Evolutionary conservation across 2,113 vertebrate species (phyloP).

Genomic region (Ardeotis arabs): DNA sequence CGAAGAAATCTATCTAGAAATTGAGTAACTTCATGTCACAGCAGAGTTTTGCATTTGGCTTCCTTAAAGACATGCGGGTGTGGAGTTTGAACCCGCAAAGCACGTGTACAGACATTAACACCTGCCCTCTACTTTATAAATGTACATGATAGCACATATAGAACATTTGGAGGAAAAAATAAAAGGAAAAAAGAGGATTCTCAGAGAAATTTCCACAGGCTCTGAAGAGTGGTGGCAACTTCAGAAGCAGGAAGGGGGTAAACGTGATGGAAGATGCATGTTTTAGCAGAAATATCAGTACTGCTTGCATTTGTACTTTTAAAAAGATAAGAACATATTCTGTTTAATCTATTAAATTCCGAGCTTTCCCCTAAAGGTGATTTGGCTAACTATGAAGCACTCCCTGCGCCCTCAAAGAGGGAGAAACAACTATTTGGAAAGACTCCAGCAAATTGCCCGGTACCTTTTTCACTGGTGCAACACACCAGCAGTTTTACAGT

Average conservation of each 20-base stretch:
- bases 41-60: background rate
- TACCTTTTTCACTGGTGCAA: background rate
- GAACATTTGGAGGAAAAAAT: background rate
- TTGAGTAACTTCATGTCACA: background rate
- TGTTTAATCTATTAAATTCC: conserved; percentile 3
- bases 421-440: background rate
- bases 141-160: background rate
- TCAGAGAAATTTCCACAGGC: background rate
- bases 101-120: background rate
- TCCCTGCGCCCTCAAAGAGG: background rate
- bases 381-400: background rate
- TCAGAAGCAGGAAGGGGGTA: background rate
- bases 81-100: background rate
- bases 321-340: background rate
- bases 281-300: background rate
- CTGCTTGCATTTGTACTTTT: background rate
- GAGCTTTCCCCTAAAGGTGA: background rate
- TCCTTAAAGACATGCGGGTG: background rate
- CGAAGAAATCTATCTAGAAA: background rate
- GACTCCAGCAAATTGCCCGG: background rate
- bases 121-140: background rate
- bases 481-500: background rate
- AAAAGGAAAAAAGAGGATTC: background rate
- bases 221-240: background rate
- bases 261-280: background rate